phyloP scores from a whole-genome alignment of 2,113 vertebrate genomes.

The Papio anubis region DNA sequence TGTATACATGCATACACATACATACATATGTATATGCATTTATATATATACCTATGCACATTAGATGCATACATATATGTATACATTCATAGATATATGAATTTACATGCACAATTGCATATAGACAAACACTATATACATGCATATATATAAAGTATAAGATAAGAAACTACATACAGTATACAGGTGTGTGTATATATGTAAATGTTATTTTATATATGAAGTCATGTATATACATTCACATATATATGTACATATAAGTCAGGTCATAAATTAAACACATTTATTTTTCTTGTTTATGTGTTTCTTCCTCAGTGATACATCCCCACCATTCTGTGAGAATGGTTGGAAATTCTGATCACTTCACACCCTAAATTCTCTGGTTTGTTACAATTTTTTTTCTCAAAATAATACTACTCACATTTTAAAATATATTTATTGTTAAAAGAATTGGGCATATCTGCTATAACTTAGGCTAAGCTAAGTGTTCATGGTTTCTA shows the following conservation, averaged over 20 bases:
- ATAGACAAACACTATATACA: not conserved
- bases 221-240: not conserved
- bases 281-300: not conserved
- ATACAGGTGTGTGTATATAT: too few relatives aligned
- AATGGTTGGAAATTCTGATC: not conserved
- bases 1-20: too few relatives aligned
- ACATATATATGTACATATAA: not conserved
- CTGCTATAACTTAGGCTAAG: not conserved
- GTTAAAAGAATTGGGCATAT: not conserved
- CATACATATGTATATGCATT: too few relatives aligned
- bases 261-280: not conserved
- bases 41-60: too few relatives aligned
- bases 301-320: accelerated
- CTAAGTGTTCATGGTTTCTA: not conserved
- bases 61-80: too few relatives aligned
- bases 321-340: not conserved
- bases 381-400: not conserved
- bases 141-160: not conserved
- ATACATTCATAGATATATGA: too few relatives aligned
- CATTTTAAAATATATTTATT: not conserved
- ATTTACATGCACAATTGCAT: not conserved
- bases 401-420: not conserved
- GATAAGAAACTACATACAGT: not conserved
- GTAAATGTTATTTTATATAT: not conserved
- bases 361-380: not conserved